Evolutionary conservation across 2,113 vertebrate species (phyloP).

Genomic region (Myanophis thanlyinensis): DNA sequence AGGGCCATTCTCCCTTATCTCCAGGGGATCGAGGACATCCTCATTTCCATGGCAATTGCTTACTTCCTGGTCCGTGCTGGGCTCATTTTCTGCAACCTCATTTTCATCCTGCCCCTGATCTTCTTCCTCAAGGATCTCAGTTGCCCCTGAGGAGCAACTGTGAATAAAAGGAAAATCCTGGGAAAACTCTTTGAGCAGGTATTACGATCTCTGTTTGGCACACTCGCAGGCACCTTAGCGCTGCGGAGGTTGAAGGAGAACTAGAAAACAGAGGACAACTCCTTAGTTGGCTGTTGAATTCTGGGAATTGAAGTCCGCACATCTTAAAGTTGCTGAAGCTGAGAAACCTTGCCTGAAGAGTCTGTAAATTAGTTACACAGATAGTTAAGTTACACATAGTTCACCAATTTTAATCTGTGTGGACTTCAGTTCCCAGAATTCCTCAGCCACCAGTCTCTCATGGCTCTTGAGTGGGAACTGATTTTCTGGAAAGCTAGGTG

Average conservation of each 20-base stretch:
- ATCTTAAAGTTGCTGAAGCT: neutral
- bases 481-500: too few species aligned
- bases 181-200: neutral
- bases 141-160: neutral
- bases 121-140: neutral
- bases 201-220: neutral
- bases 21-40: neutral
- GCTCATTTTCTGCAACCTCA: slow-evolving; percentile 8
- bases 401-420: too few species aligned
- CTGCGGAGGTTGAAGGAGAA: neutral
- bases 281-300: too few species aligned
- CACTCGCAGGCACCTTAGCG: neutral
- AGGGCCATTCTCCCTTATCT: neutral
- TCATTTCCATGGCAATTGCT: neutral
- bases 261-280: neutral
- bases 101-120: slow-evolving; percentile 16
- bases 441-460: too few species aligned
- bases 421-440: too few species aligned
- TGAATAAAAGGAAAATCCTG: slow-evolving; percentile 1
- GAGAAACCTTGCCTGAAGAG: too few species aligned
- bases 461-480: too few species aligned
- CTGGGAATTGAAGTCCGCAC: too few species aligned
- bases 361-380: too few species aligned
- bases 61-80: slow-evolving; percentile 18
- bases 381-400: too few species aligned